Conservation (phyloP, 2,797 vertebrate genomes). For the Notoglanidium macrostoma region DNA sequence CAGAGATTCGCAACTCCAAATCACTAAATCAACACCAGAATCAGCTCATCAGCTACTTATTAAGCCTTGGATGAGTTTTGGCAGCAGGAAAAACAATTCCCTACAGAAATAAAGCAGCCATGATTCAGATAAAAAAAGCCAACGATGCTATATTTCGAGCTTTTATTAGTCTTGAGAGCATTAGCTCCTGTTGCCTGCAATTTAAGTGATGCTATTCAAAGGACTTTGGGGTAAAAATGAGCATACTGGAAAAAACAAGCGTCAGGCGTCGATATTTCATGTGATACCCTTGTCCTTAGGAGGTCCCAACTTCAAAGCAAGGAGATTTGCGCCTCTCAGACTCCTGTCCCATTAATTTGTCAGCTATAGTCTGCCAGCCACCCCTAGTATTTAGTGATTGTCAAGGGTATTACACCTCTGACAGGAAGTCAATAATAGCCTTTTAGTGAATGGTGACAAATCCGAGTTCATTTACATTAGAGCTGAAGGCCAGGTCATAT, state of each 20-base stretch:
- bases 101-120: neutral
- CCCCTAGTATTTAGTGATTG: slow-evolving; percentile 66
- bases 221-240: neutral
- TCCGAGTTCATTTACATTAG: slow-evolving; percentile 54
- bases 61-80: slow-evolving; percentile 1
- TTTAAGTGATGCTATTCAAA: neutral
- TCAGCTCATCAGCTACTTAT: slow-evolving; percentile 6
- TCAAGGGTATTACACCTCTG: slow-evolving; percentile 57
- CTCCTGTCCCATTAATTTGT: slow-evolving; percentile 51
- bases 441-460: slow-evolving; percentile 63
- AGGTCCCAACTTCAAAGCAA: slow-evolving; percentile 27
- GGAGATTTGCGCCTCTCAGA: slow-evolving; percentile 30
- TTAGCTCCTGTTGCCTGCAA: neutral
- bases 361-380: slow-evolving; percentile 52
- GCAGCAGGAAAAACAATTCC: neutral
- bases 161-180: neutral
- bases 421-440: slow-evolving; percentile 66
- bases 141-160: neutral
- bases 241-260: neutral
- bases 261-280: slow-evolving; percentile 22
- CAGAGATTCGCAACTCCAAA: neutral
- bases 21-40: neutral
- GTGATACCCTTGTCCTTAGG: neutral
- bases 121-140: neutral
- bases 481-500: slow-evolving; percentile 43